Evolutionary conservation across 2,888 invertebrate species (phyloP).

Genomic region (Eupithecia insigniata): DNA sequence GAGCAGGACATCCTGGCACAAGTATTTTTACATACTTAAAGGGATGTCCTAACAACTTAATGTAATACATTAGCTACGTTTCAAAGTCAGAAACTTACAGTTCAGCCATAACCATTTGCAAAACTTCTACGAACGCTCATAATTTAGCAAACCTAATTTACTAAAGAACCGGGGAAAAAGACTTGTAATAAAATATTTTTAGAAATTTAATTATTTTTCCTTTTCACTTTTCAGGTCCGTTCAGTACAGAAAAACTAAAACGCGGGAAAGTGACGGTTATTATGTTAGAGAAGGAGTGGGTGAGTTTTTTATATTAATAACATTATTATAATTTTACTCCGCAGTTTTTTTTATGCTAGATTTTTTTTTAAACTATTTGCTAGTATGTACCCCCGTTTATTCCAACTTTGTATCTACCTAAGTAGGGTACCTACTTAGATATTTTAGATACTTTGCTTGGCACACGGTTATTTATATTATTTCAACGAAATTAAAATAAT

Average conservation of each 20-base stretch:
- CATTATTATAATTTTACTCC: not conserved
- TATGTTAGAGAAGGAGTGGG: slow-evolving; percentile 39
- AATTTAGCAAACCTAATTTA: not conserved
- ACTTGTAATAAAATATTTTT: not conserved
- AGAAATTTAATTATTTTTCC: not conserved
- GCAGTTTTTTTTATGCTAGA: not conserved
- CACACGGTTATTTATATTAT: no score
- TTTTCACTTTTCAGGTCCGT: slow-evolving; percentile 51
- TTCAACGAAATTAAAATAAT: no score
- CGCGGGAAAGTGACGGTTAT: slow-evolving; percentile 31
- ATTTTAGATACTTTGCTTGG: no score
- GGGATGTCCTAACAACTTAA: no score
- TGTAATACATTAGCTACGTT: no score
- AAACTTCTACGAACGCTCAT: not conserved
- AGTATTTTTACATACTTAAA: no score
- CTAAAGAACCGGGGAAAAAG: not conserved
- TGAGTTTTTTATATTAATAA: slow-evolving; percentile 36
- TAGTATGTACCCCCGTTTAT: no score
- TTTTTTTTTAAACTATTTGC: not conserved
- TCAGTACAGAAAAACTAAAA: slow-evolving; percentile 53
- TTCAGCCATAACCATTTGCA: not conserved
- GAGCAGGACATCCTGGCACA: no score
- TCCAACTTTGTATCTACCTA: no score
- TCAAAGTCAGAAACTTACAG: no score
- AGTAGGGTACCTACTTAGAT: no score